These are phyloP conservation scores for Montipora foliosa DNA, from an alignment of 64 coral and sea anemone species.

Conservation along the genomic window DNA sequence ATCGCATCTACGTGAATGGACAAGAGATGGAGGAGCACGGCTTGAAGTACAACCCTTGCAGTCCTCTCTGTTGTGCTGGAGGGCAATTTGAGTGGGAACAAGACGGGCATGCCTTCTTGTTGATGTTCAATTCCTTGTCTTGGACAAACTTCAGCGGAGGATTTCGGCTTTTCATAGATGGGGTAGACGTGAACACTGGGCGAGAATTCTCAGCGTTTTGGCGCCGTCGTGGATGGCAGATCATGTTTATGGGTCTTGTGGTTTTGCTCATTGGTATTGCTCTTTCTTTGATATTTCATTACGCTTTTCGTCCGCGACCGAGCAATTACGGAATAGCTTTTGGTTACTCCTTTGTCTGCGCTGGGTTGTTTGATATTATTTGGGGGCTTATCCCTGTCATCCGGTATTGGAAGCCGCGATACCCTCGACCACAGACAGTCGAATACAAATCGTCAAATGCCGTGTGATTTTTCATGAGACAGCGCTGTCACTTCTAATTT, in stretches of 20 bases:
- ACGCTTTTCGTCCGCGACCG: background rate
- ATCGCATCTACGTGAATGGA: conserved; percentile 88
- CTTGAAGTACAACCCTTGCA: conserved; percentile 85
- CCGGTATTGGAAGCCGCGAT: conserved; percentile 72
- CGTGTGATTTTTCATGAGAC: conserved; percentile 39
- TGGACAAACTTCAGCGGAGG: conserved; percentile 70
- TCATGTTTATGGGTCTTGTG: conserved; percentile 71
- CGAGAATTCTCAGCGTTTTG: conserved; percentile 91
- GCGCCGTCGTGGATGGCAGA: conserved; percentile 86
- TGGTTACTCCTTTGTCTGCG: conserved; percentile 71
- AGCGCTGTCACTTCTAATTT: too few relatives aligned
- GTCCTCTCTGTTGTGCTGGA: conserved; percentile 85
- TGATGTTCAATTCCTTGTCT: conserved; percentile 82
- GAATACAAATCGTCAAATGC: conserved; percentile 52
- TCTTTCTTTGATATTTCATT: conserved; percentile 79
- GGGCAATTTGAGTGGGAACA: conserved; percentile 90
- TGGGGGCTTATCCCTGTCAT: conserved; percentile 88
- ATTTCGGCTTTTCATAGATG: conserved; percentile 90
- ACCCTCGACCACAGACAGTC: conserved; percentile 8
- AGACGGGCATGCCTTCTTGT: conserved; percentile 83
- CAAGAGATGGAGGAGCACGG: conserved; percentile 56
- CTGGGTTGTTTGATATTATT: conserved; percentile 70
- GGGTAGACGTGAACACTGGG: conserved; percentile 91
- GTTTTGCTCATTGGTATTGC: conserved; percentile 78
- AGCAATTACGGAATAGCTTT: background rate